A percentile compares a stretch with the other conserved stretches of the same genome.
These are phyloP conservation scores for Odocoileus hemionus DNA, from an alignment of 2,113 vertebrate genomes.

Conservation along the genomic window DNA sequence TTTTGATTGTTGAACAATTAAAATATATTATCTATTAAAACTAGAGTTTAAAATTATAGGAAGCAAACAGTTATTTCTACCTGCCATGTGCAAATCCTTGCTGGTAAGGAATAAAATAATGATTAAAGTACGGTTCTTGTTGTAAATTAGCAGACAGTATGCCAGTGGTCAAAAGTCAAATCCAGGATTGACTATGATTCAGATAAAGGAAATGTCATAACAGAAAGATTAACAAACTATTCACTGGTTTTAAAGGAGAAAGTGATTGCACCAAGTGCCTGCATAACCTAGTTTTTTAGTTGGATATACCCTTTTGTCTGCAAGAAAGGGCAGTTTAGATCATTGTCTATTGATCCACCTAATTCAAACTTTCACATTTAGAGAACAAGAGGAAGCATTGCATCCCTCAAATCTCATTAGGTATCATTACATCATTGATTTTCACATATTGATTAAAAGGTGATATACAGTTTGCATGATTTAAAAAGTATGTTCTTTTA, in stretches of 20 bases:
- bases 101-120: background rate
- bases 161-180: background rate
- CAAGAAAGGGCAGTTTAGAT: slow-evolving; percentile 11
- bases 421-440: slow-evolving; percentile 46
- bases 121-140: background rate
- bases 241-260: background rate
- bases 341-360: slow-evolving; percentile 38
- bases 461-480: slow-evolving; percentile 24
- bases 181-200: slow-evolving; percentile 15
- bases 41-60: background rate
- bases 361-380: slow-evolving; percentile 56
- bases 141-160: background rate
- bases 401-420: slow-evolving; percentile 55
- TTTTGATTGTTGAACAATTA: background rate
- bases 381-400: slow-evolving; percentile 31
- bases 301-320: background rate
- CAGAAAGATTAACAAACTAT: background rate
- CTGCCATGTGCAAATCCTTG: no score
- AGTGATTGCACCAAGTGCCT: background rate
- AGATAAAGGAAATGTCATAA: slow-evolving; percentile 4
- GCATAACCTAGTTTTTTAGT: background rate
- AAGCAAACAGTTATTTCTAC: background rate
- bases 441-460: slow-evolving; percentile 51
- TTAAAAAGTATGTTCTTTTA: slow-evolving; percentile 56
- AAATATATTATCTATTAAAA: background rate